Conservation (phyloP, 1,140 invertebrate species). For the Musca vetustissima region DNA sequence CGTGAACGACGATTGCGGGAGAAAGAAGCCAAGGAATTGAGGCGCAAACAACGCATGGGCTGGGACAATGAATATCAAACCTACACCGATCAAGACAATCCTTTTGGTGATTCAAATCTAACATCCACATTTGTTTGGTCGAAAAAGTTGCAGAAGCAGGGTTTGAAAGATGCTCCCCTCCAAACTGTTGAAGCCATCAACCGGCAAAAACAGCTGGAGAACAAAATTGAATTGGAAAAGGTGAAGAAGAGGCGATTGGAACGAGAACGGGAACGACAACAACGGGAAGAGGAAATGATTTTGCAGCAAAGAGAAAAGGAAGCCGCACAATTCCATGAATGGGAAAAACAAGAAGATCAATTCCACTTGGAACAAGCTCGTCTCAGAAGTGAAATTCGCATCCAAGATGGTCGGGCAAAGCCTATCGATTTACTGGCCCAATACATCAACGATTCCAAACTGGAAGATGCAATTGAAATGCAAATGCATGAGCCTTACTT, state of each 20-base stretch:
- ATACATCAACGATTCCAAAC: slow-evolving; percentile 92
- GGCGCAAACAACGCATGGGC: slow-evolving; percentile 86
- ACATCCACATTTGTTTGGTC: slow-evolving; percentile 94
- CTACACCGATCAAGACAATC: slow-evolving; percentile 98
- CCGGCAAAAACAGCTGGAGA: slow-evolving; percentile 86
- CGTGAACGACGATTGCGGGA: slow-evolving; percentile 81
- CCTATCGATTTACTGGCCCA: slow-evolving; percentile 97
- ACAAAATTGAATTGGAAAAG: slow-evolving; percentile 85
- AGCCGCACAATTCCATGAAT: slow-evolving; percentile 91
- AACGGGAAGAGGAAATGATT: slow-evolving; percentile 87
- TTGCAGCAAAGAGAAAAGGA: slow-evolving; percentile 89
- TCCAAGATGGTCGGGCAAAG: slow-evolving; percentile 94
- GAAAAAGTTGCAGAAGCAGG: slow-evolving; percentile 96
- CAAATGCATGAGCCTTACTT: slow-evolving; percentile 99
- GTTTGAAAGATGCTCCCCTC: slow-evolving; percentile 71
- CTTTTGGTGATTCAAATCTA: slow-evolving; percentile 95
- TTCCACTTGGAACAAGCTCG: slow-evolving; percentile 90
- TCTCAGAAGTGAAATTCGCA: slow-evolving; percentile 88
- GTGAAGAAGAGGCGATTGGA: slow-evolving; percentile 89
- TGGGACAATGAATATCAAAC: slow-evolving; percentile 95
- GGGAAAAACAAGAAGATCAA: slow-evolving; percentile 93
- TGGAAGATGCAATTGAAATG: slow-evolving; percentile 94
- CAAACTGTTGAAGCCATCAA: slow-evolving; percentile 87
- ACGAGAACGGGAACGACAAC: slow-evolving; percentile 85
- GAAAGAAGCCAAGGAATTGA: slow-evolving; percentile 89